Conservation (phyloP, 2,113 vertebrate genomes). For the Amphiprion percula region DNA sequence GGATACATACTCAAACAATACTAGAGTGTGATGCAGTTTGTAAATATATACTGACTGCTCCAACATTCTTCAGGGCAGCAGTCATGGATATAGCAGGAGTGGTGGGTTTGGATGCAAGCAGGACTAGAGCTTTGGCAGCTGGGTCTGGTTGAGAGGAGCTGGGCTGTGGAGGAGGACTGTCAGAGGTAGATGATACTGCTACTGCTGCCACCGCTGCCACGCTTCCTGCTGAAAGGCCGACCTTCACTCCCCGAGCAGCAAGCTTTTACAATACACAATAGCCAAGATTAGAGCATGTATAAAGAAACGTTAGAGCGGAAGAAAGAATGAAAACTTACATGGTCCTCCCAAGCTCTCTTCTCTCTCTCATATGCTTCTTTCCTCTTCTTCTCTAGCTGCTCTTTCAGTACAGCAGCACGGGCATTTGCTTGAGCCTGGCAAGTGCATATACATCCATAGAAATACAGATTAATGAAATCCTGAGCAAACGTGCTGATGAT, state of each 20-base stretch:
- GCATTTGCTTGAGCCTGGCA: conserved; percentile 90
- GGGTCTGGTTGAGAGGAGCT: conserved; percentile 75
- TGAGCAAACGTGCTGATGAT: no score
- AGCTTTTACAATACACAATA: conserved; percentile 81
- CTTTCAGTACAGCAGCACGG: conserved; percentile 92
- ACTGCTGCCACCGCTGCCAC: conserved; percentile 45
- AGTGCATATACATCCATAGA: background rate
- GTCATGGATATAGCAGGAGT: conserved; percentile 92
- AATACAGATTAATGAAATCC: background rate
- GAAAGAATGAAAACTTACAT: conserved; percentile 83
- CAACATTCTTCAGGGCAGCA: conserved; percentile 94
- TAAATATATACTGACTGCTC: conserved; percentile 87
- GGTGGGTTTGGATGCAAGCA: conserved; percentile 71
- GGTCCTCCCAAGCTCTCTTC: conserved; percentile 94
- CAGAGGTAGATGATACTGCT: conserved; percentile 46
- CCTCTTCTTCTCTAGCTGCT: conserved; percentile 94
- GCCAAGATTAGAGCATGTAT: background rate
- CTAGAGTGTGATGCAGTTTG: background rate
- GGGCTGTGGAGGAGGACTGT: conserved; percentile 70
- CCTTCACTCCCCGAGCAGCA: conserved; percentile 86
- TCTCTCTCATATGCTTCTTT: conserved; percentile 94
- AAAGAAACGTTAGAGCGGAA: background rate
- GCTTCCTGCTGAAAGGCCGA: conserved; percentile 66
- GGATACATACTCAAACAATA: background rate
- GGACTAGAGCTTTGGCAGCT: conserved; percentile 78